A percentile compares a stretch with the other conserved stretches of the same genome.
These are phyloP conservation scores for Galerucella calmariensis DNA, from an alignment of 2,888 invertebrate genomes.

Conservation along the genomic window DNA sequence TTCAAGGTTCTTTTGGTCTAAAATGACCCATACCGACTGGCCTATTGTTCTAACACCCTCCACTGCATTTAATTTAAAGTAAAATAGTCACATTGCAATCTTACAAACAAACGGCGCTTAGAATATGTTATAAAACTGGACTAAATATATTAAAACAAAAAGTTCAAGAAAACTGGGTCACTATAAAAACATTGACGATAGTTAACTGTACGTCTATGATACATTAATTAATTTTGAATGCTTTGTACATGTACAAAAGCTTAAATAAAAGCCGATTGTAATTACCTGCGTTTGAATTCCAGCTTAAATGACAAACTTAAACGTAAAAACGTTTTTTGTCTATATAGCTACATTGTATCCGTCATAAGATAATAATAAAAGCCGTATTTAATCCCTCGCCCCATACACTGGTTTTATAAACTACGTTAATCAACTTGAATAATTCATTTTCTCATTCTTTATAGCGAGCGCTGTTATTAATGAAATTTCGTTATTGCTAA, in stretches of 20 bases:
- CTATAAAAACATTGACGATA: too few species aligned
- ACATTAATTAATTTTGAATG: too few species aligned
- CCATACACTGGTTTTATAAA: not conserved
- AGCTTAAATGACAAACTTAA: not conserved
- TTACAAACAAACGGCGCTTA: too few species aligned
- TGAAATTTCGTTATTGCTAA: slow-evolving; percentile 5
- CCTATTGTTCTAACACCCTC: too few species aligned
- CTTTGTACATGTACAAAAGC: not conserved
- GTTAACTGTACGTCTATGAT: too few species aligned
- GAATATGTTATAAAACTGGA: too few species aligned
- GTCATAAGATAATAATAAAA: slow-evolving; percentile 4
- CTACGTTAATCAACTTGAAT: slow-evolving; percentile 11
- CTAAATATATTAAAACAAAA: too few species aligned
- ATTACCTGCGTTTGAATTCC: not conserved
- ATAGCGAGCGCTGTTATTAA: not conserved
- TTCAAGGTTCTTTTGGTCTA: too few species aligned
- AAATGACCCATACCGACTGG: too few species aligned
- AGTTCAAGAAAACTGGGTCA: too few species aligned
- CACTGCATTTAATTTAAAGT: too few species aligned
- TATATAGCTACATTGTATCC: not conserved
- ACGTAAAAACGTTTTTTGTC: not conserved
- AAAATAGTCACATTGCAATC: too few species aligned
- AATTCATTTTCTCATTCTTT: slow-evolving; percentile 8
- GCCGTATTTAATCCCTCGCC: not conserved
- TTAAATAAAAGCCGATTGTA: not conserved